Conservation (phyloP, 2,888 invertebrate genomes). For the Harpagoxenus sublaevis region DNA sequence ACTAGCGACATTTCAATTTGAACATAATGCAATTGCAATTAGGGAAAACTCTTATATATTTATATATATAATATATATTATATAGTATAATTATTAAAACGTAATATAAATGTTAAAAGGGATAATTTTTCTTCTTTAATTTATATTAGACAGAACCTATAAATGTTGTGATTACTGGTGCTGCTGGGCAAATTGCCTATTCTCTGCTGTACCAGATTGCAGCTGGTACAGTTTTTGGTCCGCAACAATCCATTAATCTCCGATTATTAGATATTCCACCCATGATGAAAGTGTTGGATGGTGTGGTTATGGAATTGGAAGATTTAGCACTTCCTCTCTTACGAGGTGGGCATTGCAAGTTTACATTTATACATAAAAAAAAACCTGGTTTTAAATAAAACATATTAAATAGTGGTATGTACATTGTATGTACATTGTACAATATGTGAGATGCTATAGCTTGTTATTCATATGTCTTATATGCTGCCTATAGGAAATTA, state of each 20-base stretch:
- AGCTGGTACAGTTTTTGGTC: slow-evolving; percentile 98
- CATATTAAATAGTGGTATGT: neutral
- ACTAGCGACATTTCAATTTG: too few species aligned
- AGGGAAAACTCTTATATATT: too few species aligned
- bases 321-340: slow-evolving; percentile 98
- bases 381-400: too few species aligned
- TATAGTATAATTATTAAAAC: neutral
- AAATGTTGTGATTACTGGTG: slow-evolving; percentile 98
- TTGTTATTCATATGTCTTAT: neutral
- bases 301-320: slow-evolving; percentile 98
- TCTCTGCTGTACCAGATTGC: slow-evolving; percentile 97
- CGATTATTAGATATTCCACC: slow-evolving; percentile 97
- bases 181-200: slow-evolving; percentile 99
- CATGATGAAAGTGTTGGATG: slow-evolving; percentile 98
- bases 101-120: neutral
- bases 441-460: neutral
- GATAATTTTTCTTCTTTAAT: slow-evolving; percentile 5
- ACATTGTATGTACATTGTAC: too few species aligned
- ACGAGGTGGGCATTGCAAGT: slow-evolving; percentile 86
- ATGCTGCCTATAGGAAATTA: neutral
- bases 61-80: too few species aligned
- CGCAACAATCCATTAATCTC: slow-evolving; percentile 94
- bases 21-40: too few species aligned
- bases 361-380: too few species aligned
- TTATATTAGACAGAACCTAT: slow-evolving; percentile 92